A percentile compares a stretch with the other conserved stretches of the same genome.
Conservation (phyloP, 2,888 invertebrate species). For the Mesorhabditis belari region DNA sequence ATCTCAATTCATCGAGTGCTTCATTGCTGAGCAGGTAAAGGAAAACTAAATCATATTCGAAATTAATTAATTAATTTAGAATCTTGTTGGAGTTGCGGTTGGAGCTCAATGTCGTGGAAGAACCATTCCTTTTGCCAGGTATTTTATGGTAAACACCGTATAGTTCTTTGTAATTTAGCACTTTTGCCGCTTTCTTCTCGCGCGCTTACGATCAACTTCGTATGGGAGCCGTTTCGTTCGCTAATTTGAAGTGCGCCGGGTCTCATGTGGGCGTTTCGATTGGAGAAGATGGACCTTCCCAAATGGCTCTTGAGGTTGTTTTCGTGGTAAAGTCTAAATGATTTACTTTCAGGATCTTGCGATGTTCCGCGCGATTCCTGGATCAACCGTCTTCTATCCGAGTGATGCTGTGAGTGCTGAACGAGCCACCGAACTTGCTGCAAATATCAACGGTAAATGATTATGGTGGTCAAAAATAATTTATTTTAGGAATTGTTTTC, state of each 20-base stretch:
- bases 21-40: constrained; percentile 87
- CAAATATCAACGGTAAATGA: constrained; percentile 54
- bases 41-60: no score
- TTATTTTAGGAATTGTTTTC: constrained; percentile 73
- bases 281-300: constrained; percentile 70
- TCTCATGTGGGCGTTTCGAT: constrained; percentile 97
- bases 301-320: constrained; percentile 95
- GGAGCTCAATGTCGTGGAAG: constrained; percentile 87
- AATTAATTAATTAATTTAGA: no score
- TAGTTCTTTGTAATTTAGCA: constrained; percentile 73
- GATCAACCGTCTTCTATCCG: constrained; percentile 66
- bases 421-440: constrained; percentile 87
- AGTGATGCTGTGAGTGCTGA: constrained; percentile 85
- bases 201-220: constrained; percentile 95
- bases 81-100: constrained; percentile 72
- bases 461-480: not conserved
- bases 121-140: constrained; percentile 75
- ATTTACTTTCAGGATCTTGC: constrained; percentile 67
- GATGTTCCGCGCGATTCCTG: constrained; percentile 82
- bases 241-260: constrained; percentile 81
- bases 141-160: constrained; percentile 1
- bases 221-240: constrained; percentile 98
- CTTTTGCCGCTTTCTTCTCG: constrained; percentile 95
- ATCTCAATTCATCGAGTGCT: constrained; percentile 85
- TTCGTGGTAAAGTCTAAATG: not conserved